Base-by-base conservation (phyloP, 2,888 invertebrate genomes). In the Hipparchia semele region DNA sequence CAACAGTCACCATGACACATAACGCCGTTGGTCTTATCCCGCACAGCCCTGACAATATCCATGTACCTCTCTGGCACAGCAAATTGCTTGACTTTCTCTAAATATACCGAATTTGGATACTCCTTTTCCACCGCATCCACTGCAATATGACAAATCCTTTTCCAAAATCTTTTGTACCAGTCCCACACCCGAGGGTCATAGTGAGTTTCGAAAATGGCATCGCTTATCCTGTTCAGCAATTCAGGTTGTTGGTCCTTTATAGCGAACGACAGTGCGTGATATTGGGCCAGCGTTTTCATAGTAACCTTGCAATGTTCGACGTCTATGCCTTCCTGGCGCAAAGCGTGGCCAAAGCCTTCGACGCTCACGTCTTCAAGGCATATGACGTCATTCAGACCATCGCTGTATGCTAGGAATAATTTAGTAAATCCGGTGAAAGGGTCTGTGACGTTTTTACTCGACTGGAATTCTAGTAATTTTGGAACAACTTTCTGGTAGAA, bases 1-100 rank as follows among this genome's bases (percentile, higher is more conserved):
- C 97, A 97, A 58, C 95, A 95, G 82, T 97, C 97, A 0, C 97
- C 97, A 73, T 97, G 96, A 0, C 94, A 95, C 49, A 97, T 94
- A 0, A 96, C 95, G 0, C 95, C 92, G n/a, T 94, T 87, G 39
- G 88, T 87, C 23, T 82, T 80, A 1, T 88, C 86, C 0, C 83
- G 78, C 0, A 90, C 91, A 0, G 94, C 91, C 10, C 87, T 84
- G 1, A 92, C 85, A 86, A 94, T 87, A 66, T 92, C 94, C 70
- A 93, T 89, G 62, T 94, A 95, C 0, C 94, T 84, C 49, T 94
- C 94, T 0, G 94, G 94, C 0, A 92, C 87, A 5, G 94, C 87
- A 72, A 95, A 95, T 53, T 94, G 85, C 67, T 91, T 94, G 0
- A 95, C 87, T 79, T 95, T 94, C 1, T 94, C 90, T 67, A 95